These are phyloP conservation scores for Colostygia pectinataria DNA, from an alignment of 2,888 invertebrate species.

Conservation along the genomic window DNA sequence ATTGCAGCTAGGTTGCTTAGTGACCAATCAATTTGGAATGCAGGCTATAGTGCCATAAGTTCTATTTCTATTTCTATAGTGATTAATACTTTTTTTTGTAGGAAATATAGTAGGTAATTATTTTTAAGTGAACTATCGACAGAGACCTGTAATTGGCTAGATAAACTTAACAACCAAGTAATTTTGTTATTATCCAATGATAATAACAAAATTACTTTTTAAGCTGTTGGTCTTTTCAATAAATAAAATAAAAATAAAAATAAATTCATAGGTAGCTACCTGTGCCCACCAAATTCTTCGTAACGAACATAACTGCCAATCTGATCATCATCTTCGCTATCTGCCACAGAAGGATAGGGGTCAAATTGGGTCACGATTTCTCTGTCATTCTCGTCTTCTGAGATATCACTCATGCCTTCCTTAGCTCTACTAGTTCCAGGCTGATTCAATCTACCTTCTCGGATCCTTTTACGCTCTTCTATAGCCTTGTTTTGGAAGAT, in stretches of 20 bases:
- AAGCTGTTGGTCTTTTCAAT: too few species aligned
- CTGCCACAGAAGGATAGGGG: constrained; percentile 90
- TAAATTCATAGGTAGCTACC: constrained; percentile 41
- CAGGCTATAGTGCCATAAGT: too few species aligned
- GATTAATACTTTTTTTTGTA: too few species aligned
- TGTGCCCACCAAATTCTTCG: constrained; percentile 84
- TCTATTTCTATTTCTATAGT: too few species aligned
- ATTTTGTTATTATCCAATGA: too few species aligned
- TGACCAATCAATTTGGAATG: too few species aligned
- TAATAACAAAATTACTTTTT: not conserved
- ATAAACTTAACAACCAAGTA: too few species aligned
- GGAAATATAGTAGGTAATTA: too few species aligned
- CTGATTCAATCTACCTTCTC: constrained; percentile 55
- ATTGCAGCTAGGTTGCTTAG: too few species aligned
- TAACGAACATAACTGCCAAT: constrained; percentile 88
- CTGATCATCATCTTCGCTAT: constrained; percentile 90
- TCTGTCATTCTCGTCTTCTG: constrained; percentile 65
- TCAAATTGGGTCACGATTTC: constrained; percentile 81
- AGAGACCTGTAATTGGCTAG: too few species aligned
- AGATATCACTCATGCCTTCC: constrained; percentile 60
- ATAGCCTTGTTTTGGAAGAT: constrained; percentile 73
- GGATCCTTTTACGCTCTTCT: constrained; percentile 66
- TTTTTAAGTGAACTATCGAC: too few species aligned
- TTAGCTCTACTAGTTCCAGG: constrained; percentile 63
- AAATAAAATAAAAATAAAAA: not conserved